phyloP scores from a whole-genome alignment of 2,888 invertebrate genomes.

The Ptychoptera contaminata region DNA sequence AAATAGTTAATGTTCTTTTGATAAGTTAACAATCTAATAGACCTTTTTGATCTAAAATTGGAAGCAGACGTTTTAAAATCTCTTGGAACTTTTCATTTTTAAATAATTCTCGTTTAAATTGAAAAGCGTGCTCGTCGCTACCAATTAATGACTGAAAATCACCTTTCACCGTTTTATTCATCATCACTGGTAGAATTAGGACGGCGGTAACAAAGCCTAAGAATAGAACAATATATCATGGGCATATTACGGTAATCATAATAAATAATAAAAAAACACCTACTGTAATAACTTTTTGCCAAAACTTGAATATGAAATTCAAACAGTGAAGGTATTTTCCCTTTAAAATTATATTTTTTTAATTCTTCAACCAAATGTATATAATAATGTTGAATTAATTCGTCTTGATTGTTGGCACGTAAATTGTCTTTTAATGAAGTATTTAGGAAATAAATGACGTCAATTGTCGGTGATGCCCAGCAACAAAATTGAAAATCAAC shows the following conservation, averaged over 20 bases:
- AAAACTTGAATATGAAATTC: slow-evolving; percentile 6
- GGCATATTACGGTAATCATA: background rate
- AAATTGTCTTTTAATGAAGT: slow-evolving; percentile 23
- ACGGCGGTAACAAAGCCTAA: slow-evolving; percentile 22
- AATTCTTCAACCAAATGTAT: slow-evolving; percentile 18
- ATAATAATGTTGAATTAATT: slow-evolving; percentile 23
- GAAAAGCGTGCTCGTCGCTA: slow-evolving; percentile 22
- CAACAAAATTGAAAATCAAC: slow-evolving; percentile 10
- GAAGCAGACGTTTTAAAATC: too few relatives aligned
- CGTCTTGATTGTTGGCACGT: slow-evolving; percentile 21
- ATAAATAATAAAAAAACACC: background rate
- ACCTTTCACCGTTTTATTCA: slow-evolving; percentile 24
- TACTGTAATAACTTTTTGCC: slow-evolving; percentile 15
- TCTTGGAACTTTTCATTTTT: background rate
- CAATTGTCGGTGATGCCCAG: slow-evolving; percentile 9
- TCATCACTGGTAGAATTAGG: slow-evolving; percentile 24
- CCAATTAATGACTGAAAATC: slow-evolving; percentile 25
- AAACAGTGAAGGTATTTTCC: background rate
- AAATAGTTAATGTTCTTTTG: too few relatives aligned
- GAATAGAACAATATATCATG: background rate
- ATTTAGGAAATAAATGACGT: slow-evolving; percentile 17
- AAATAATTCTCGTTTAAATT: slow-evolving; percentile 23
- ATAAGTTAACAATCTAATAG: too few relatives aligned
- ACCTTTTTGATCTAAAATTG: too few relatives aligned
- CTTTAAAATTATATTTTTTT: slow-evolving; percentile 17